Evolutionary conservation across 2,797 vertebrate genomes (phyloP).

Genomic region (Nasua narica): DNA sequence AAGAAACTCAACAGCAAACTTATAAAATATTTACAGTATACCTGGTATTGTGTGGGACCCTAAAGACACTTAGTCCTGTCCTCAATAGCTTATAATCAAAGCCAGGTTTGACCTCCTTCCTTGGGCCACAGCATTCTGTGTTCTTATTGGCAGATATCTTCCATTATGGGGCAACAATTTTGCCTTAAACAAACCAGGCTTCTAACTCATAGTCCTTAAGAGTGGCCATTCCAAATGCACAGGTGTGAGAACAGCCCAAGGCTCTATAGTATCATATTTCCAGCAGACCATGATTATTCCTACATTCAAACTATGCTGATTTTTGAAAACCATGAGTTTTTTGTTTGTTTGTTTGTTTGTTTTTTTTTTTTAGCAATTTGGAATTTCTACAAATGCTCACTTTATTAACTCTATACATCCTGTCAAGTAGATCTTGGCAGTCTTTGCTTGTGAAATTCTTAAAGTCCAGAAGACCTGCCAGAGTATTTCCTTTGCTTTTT

Average conservation of each 20-base stretch:
- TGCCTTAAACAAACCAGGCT: not conserved
- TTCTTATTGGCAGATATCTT: not conserved
- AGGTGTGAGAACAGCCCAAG: not conserved
- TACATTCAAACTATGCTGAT: not conserved
- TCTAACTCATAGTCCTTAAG: not conserved
- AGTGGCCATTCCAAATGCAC: not conserved
- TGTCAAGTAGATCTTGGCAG: conserved; percentile 20
- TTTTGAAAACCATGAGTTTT: not conserved
- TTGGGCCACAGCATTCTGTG: not conserved
- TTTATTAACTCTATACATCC: conserved; percentile 18
- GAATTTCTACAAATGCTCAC: not conserved
- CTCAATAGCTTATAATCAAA: not conserved
- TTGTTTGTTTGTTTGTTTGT: too few species aligned
- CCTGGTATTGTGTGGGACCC: not conserved
- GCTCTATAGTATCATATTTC: not conserved
- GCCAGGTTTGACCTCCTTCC: not conserved
- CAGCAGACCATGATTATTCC: not conserved
- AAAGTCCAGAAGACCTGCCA: conserved; percentile 32
- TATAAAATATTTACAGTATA: not conserved
- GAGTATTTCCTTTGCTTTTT: conserved; percentile 50
- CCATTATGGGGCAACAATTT: not conserved
- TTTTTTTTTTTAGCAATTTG: not conserved
- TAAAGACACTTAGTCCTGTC: not conserved
- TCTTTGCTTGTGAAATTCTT: conserved; percentile 45
- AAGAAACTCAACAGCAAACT: not conserved